phyloP scores from a whole-genome alignment of 2,797 vertebrate species.

The Naso thynnoides region DNA sequence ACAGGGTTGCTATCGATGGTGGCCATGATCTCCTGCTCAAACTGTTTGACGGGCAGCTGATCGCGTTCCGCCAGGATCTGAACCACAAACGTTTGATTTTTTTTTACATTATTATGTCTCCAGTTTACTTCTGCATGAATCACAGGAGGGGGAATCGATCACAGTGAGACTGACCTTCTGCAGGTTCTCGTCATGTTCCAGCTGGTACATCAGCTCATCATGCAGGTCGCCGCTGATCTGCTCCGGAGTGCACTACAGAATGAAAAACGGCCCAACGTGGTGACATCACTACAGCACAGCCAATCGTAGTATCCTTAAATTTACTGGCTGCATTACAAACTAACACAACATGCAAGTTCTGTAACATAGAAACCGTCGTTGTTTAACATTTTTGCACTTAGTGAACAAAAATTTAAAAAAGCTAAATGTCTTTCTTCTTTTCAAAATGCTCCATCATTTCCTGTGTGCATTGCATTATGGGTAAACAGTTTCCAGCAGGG shows the following conservation, averaged over 20 bases:
- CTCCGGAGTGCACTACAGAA: slow-evolving; percentile 90
- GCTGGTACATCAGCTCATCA: slow-evolving; percentile 86
- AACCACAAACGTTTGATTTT: not conserved
- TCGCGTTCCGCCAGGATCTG: slow-evolving; percentile 88
- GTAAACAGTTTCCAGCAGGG: too few species aligned
- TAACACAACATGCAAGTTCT: too few species aligned
- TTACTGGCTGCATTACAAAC: too few species aligned
- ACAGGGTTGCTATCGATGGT: slow-evolving; percentile 86
- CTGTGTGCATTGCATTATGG: too few species aligned
- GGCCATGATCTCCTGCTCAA: slow-evolving; percentile 89
- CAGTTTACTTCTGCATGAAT: not conserved
- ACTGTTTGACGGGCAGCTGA: slow-evolving; percentile 92
- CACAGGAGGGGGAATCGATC: too few species aligned
- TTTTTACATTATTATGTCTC: too few species aligned
- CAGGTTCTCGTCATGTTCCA: slow-evolving; percentile 89
- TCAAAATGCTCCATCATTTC: too few species aligned
- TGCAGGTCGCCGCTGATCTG: slow-evolving; percentile 93
- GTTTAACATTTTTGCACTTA: too few species aligned
- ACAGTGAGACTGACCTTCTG: slow-evolving; percentile 82
- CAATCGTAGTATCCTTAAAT: not conserved
- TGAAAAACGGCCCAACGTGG: not conserved
- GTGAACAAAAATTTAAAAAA: too few species aligned
- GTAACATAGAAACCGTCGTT: too few species aligned
- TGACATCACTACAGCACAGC: not conserved
- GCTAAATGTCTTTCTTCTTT: too few species aligned